A percentile compares a stretch with the other conserved stretches of the same genome.
phyloP scores from a whole-genome alignment of 37 sponge, comb jelly and placozoan species.

The Haliclona indistincta region DNA sequence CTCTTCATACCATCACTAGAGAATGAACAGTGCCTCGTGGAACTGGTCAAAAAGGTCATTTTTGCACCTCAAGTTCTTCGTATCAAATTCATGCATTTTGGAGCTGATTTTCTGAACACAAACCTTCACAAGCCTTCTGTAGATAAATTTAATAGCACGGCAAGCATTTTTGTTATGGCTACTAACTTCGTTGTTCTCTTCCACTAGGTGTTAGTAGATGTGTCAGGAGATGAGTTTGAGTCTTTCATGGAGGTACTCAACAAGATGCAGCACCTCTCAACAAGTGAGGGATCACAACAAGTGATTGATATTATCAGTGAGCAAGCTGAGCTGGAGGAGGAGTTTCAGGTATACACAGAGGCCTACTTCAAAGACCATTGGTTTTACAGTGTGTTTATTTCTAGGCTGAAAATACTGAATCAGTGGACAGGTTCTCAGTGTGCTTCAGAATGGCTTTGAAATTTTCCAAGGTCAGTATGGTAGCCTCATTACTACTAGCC shows the following conservation, averaged over 20 bases:
- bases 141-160: too few species aligned
- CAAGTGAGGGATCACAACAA: conserved; percentile 47
- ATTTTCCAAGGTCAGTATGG: conserved; percentile 59
- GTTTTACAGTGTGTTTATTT: not conserved
- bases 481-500: too few species aligned
- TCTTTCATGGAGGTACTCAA: conserved; percentile 40
- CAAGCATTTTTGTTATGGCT: too few species aligned
- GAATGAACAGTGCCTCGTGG: conserved; percentile 53
- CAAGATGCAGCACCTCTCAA: conserved; percentile 32
- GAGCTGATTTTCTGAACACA: too few species aligned
- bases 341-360: too few species aligned
- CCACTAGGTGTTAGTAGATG: conserved; percentile 49
- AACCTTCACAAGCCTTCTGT: too few species aligned
- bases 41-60: conserved; percentile 48
- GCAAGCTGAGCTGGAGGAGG: conserved; percentile 56
- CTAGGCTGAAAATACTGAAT: conserved; percentile 19
- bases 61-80: too few species aligned
- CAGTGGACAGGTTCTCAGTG: conserved; percentile 47
- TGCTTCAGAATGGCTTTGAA: conserved; percentile 68
- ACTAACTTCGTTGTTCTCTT: not conserved
- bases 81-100: too few species aligned
- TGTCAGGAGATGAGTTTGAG: conserved; percentile 65
- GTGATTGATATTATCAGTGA: conserved; percentile 34
- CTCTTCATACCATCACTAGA: conserved; percentile 46
- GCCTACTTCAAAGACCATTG: too few species aligned